These are phyloP conservation scores for Hypsibius dujardini DNA, from an alignment of 1,140 invertebrate genomes.

Conservation along the genomic window DNA sequence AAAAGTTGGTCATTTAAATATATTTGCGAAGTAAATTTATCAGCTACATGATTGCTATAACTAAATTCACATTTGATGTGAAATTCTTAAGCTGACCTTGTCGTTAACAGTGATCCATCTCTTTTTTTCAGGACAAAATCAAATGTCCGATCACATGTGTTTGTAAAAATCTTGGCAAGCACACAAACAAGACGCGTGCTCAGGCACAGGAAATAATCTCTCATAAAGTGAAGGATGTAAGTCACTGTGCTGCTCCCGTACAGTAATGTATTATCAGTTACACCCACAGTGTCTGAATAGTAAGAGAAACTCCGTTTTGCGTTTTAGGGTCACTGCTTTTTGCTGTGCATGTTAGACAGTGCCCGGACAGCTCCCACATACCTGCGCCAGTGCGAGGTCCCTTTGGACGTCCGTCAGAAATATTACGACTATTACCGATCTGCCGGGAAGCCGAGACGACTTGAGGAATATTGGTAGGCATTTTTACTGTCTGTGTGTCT, in stretches of 20 bases:
- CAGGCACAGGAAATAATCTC: background rate
- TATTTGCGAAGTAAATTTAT: no score
- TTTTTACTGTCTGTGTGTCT: no score
- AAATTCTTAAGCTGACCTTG: no score
- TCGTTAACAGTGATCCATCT: no score
- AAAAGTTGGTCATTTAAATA: no score
- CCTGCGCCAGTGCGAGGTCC: background rate
- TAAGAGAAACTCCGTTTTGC: background rate
- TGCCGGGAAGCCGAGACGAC: background rate
- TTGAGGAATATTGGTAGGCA: background rate
- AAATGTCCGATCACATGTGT: background rate
- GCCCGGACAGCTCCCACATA: background rate
- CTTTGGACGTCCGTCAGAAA: background rate
- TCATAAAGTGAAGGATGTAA: constrained; percentile 6
- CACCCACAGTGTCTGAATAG: background rate
- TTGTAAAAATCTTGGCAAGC: background rate
- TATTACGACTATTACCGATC: background rate
- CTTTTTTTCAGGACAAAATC: background rate
- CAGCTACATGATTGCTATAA: no score
- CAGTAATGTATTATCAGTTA: background rate
- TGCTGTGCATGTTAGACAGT: constrained; percentile 12
- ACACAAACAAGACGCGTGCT: background rate
- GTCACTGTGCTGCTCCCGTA: background rate
- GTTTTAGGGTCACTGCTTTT: constrained; percentile 1
- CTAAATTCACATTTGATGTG: no score